Conservation (phyloP, 2,888 invertebrate genomes). For the Deilephila porcellus region DNA sequence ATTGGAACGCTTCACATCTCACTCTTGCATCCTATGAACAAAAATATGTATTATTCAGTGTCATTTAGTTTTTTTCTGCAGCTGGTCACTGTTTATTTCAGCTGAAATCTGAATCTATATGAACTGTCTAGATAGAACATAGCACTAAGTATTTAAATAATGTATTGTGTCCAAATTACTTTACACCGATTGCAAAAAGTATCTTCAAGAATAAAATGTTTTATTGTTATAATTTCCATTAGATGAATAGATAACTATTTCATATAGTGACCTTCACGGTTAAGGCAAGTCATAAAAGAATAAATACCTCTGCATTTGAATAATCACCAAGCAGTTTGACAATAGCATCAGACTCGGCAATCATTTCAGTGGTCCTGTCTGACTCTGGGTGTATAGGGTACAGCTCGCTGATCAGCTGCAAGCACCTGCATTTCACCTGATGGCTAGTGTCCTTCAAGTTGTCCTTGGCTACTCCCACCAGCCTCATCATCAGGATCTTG, state of each 20-base stretch:
- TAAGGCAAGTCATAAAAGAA: background rate
- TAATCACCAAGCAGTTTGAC: constrained; percentile 92
- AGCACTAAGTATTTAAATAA: no score
- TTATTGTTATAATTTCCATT: no score
- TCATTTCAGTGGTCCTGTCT: constrained; percentile 74
- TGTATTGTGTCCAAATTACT: no score
- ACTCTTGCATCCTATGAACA: constrained; percentile 91
- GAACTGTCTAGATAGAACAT: no score
- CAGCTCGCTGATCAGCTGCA: constrained; percentile 91
- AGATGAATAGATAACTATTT: no score
- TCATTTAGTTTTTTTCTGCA: no score
- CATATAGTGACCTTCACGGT: no score
- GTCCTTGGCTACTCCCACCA: constrained; percentile 87
- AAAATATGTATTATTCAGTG: background rate
- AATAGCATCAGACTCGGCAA: constrained; percentile 85
- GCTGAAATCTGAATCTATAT: no score
- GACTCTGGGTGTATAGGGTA: constrained; percentile 85
- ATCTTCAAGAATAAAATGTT: no score
- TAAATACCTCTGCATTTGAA: constrained; percentile 88
- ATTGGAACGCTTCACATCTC: constrained; percentile 93
- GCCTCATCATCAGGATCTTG: constrained; percentile 84
- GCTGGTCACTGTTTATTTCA: no score
- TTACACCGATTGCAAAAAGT: no score
- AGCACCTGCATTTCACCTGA: constrained; percentile 91
- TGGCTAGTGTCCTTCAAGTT: constrained; percentile 91